Evolutionary conservation across 1,140 invertebrate species (phyloP), one percentile per base, ranked within the genome.

Genomic region (Teleopsis dalmanni): DNA sequence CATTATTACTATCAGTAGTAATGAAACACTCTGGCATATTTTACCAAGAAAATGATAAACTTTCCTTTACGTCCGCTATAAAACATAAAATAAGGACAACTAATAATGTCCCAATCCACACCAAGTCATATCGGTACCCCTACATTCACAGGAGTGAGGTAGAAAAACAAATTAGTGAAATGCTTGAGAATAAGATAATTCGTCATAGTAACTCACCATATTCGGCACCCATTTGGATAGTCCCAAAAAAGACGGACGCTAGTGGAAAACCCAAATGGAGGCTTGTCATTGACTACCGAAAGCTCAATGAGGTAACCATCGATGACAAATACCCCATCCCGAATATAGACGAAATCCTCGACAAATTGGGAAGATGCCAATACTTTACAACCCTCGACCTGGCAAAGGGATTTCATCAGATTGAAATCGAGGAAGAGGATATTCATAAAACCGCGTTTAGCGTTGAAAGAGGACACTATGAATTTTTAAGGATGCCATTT

Each of bases 401-500:
- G 6, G 58, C 57, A 6, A 58, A 56, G 23, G 77, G 76, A 5
- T 79, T 73, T 53, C 73, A 73, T 55, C 76, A 81, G 58, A 67
- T 79, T 6, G 52, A 63, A 41, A 58, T 80, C 3, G 57, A 70
- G 4, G 34, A 51, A 21, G 29, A 47, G 0, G 60, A 65, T 37
- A 65, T 55, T 5, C 53, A 63, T 5, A 78, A 77, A 60, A 79
- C 75, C 0, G 74, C 73, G 0, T 78, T 79, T 56, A 52, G 51
- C 7, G 57, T 53, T 21, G 44, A 60, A 33, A 49, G 56, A 34
- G 70, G 64, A 0, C 61, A 70, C 52, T 71, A 62, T 38, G 61
- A 70, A 46, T 76, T 70, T 41, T 33, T 54, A 6, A 36, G 69
- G 33, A 71, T 75, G 67, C 69, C 72, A 2, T 74, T 72, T 51